These are phyloP conservation scores for Drosophila gaucha DNA, from an alignment of 2,888 invertebrate species.

Conservation along the genomic window DNA sequence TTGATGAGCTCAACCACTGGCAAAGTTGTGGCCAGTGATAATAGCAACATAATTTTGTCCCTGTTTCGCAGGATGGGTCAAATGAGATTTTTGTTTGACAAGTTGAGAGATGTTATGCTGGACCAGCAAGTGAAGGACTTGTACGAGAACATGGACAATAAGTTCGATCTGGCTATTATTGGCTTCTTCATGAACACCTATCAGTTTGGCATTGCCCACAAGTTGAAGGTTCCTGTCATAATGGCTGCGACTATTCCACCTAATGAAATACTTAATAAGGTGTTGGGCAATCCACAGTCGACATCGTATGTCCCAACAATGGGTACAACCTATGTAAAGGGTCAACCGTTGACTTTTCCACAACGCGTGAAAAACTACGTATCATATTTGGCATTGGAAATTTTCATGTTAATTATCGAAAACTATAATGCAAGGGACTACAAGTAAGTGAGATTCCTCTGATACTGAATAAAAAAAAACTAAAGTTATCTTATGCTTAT, in stretches of 20 bases:
- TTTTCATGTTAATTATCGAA: conserved; percentile 17
- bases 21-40: conserved; percentile 51
- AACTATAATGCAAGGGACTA: conserved; percentile 25
- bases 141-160: conserved; percentile 69
- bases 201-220: conserved; percentile 73
- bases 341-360: conserved; percentile 48
- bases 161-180: conserved; percentile 78
- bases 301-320: conserved; percentile 64
- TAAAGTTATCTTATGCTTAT: background rate
- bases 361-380: conserved; percentile 57
- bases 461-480: no score
- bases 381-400: background rate
- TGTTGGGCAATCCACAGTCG: conserved; percentile 75
- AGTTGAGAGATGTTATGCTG: conserved; percentile 57
- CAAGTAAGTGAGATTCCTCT: conserved; percentile 45
- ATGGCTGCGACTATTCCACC: conserved; percentile 57
- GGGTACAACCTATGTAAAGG: conserved; percentile 34
- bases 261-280: conserved; percentile 37
- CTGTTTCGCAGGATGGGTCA: conserved; percentile 31
- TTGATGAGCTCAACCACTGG: conserved; percentile 35
- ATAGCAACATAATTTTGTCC: conserved; percentile 40
- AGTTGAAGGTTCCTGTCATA: conserved; percentile 77
- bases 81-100: conserved; percentile 49
- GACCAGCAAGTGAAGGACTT: conserved; percentile 65
- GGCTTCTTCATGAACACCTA: conserved; percentile 81